These are phyloP conservation scores for Semaprochilodus insignis DNA, from an alignment of 2,797 vertebrate species.

Conservation along the genomic window DNA sequence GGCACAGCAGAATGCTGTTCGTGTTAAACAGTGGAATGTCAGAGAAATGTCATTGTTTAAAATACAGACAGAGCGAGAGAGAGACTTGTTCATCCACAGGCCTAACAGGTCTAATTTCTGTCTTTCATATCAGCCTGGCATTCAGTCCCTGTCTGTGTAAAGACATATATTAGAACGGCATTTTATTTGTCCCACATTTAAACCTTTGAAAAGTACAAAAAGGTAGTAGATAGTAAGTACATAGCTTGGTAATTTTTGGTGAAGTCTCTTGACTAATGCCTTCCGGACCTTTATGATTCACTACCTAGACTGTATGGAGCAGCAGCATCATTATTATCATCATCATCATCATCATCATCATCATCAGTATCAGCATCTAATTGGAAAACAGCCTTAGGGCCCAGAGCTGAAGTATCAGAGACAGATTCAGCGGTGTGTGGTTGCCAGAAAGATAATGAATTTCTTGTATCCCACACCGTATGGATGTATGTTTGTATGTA, in stretches of 20 bases:
- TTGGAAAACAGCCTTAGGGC: neutral
- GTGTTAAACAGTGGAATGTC: constrained; percentile 1
- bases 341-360: neutral
- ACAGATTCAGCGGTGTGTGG: constrained; percentile 16
- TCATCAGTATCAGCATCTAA: neutral
- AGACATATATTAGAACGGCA: neutral
- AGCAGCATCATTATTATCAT: neutral
- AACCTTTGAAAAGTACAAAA: neutral
- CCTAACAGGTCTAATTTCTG: neutral
- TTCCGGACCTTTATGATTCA: neutral
- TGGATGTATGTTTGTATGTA: too few relatives aligned
- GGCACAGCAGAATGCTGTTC: constrained; percentile 2
- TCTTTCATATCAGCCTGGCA: neutral
- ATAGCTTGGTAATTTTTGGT: neutral
- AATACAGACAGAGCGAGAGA: neutral
- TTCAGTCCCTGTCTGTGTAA: neutral
- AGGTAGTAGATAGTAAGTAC: neutral
- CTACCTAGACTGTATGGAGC: neutral
- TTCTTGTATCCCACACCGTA: neutral
- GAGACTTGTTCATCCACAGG: neutral
- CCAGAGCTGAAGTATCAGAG: neutral
- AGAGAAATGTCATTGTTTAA: neutral
- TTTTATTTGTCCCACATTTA: neutral
- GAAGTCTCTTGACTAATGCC: neutral
- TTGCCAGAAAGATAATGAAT: neutral